Base-by-base conservation (phyloP, 1,140 invertebrate genomes). In the Acyrthosiphon pisum region DNA sequence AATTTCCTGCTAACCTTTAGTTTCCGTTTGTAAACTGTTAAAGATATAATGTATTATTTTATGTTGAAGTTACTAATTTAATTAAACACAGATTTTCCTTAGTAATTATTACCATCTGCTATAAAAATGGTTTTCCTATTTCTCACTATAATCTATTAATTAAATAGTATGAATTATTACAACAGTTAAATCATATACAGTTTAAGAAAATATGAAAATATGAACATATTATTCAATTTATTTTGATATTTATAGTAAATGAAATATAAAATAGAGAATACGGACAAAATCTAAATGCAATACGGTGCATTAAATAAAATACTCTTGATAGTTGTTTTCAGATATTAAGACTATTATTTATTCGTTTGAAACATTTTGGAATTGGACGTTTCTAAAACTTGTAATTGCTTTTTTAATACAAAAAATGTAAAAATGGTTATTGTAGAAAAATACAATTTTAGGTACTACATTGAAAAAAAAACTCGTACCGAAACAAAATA, bases 341-440 rank as follows among this genome's bases (percentile, higher is more conserved):
- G 4, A 46, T 44, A 44, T 41, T 86, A 86, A 86, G 46, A 86
- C 11, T 86, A 11, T 30, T 26, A 86, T 87, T 86, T 87, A 20
- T n/a, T 41, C 41, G 3, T 48, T 46, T 48, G 48, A 44, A 35
- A 23, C 18, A n/a, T 87, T 48, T 48, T 68, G 30, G 60, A 68
- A 68, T 14, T 68, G n/a, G n/a, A n/a, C 30, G 7, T 86, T 86
- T 86, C 22, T 35, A 88, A 50, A 88, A 88, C 44, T 88, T 88
- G n/a, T 86, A 48, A 86, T 86, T 86, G 84, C 26, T 48, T 86
- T 86, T 88, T 50, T 35, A 50, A 88, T n/a, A 50, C 30, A 88
- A 50, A 22, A 22, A 88, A 50, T 88, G 30, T 35, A 50, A 89
- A 89, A 89, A 37, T 89, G 0, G 26, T 89, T 26, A 53, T 11